Evolutionary conservation across 2,888 invertebrate species (phyloP).

Genomic region (Calameuta idolon): DNA sequence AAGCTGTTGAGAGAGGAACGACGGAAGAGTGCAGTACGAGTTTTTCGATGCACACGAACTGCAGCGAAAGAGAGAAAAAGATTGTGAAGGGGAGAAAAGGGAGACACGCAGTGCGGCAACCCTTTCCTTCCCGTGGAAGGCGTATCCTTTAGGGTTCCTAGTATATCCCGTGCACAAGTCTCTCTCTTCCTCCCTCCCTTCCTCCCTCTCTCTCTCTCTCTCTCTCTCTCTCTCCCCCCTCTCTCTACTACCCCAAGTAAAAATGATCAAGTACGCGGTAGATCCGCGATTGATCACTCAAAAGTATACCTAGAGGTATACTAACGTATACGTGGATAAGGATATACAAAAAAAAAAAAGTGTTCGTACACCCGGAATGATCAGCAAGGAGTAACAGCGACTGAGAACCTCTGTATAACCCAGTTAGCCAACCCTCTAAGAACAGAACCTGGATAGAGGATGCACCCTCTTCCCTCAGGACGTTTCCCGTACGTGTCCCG

Average conservation of each 20-base stretch:
- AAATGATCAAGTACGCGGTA: no score
- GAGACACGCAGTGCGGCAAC: not conserved
- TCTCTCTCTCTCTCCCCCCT: not conserved
- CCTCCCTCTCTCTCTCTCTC: not conserved
- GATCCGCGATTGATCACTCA: no score
- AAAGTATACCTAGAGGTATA: no score
- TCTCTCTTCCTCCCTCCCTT: not conserved
- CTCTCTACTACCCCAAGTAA: no score
- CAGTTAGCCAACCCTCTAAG: slow-evolving; percentile 54
- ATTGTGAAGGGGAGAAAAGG: not conserved
- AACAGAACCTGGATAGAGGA: slow-evolving; percentile 38
- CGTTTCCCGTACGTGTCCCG: slow-evolving; percentile 52
- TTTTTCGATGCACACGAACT: not conserved
- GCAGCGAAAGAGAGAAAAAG: not conserved
- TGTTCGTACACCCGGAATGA: not conserved
- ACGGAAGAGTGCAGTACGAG: not conserved
- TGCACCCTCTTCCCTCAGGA: slow-evolving; percentile 54
- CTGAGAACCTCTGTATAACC: slow-evolving; percentile 56
- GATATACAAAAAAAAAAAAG: not conserved
- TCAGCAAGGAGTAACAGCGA: not conserved
- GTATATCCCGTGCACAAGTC: not conserved
- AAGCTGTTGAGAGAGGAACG: not conserved
- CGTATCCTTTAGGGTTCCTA: not conserved
- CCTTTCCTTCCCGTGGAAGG: not conserved
- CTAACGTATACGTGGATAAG: not conserved